Conservation (phyloP, 2,113 vertebrate genomes). For the Cynocephalus volans region DNA sequence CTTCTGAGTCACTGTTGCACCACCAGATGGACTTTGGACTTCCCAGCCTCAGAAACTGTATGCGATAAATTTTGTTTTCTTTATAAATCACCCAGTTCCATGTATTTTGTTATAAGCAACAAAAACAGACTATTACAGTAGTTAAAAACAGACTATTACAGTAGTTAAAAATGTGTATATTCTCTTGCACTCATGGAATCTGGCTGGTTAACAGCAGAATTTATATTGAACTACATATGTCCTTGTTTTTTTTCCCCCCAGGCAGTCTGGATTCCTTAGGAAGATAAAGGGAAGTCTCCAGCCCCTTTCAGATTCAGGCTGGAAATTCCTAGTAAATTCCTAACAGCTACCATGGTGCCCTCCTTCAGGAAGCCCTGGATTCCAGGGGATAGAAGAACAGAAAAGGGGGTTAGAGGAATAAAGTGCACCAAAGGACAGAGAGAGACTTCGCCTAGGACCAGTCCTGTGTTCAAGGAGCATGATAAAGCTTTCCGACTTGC, state of each 20-base stretch:
- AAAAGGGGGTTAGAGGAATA: background rate
- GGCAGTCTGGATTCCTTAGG: background rate
- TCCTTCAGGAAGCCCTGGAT: background rate
- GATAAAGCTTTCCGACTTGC: background rate
- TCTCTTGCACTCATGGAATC: background rate
- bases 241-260: background rate
- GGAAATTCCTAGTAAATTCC: background rate
- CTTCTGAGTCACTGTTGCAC: too few species aligned
- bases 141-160: too few species aligned
- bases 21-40: too few species aligned
- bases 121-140: too few species aligned
- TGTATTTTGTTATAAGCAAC: too few species aligned
- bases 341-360: background rate
- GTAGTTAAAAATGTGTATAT: background rate
- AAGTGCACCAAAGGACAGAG: background rate
- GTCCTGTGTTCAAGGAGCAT: background rate
- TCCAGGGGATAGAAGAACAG: background rate
- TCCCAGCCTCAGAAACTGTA: too few species aligned
- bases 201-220: background rate
- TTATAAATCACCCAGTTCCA: too few species aligned
- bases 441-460: background rate
- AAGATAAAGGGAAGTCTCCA: background rate
- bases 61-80: too few species aligned
- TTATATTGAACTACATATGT: background rate
- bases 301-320: background rate